A percentile compares a stretch with the other conserved stretches of the same genome.
These are phyloP conservation scores for Cherax quadricarinatus DNA, from an alignment of 1,140 invertebrate genomes.

Conservation along the genomic window DNA sequence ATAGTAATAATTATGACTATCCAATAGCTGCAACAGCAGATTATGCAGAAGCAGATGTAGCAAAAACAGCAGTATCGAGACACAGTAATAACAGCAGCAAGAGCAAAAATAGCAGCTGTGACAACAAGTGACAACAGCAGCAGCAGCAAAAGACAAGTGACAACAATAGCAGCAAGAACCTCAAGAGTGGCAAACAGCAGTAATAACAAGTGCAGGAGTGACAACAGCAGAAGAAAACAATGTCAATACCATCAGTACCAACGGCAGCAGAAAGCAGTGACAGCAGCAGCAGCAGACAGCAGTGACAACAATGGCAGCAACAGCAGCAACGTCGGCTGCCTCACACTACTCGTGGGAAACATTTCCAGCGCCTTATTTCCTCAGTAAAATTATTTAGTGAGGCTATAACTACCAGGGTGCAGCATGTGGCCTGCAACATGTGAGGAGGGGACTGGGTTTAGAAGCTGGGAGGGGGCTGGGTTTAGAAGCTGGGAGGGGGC, in stretches of 20 bases:
- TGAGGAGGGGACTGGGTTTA: not conserved
- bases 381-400: slow-evolving; percentile 12
- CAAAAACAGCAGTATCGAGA: not conserved
- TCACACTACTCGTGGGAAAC: not conserved
- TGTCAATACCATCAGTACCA: no score
- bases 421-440: not conserved
- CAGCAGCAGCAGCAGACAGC: no score
- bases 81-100: not conserved
- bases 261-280: no score
- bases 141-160: no score
- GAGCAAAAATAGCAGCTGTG: not conserved
- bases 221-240: no score
- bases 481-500: not conserved
- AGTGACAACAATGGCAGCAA: no score
- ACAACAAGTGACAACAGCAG: no score
- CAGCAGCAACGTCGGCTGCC: not conserved
- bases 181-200: not conserved
- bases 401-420: not conserved
- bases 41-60: not conserved
- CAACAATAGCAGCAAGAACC: not conserved
- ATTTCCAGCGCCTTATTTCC: not conserved
- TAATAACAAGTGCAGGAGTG: no score
- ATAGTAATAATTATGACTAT: no score
- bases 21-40: not conserved
- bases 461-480: not conserved